Evolutionary conservation across 2,113 vertebrate genomes (phyloP).

Genomic region (Cynopterus brachyotis): DNA sequence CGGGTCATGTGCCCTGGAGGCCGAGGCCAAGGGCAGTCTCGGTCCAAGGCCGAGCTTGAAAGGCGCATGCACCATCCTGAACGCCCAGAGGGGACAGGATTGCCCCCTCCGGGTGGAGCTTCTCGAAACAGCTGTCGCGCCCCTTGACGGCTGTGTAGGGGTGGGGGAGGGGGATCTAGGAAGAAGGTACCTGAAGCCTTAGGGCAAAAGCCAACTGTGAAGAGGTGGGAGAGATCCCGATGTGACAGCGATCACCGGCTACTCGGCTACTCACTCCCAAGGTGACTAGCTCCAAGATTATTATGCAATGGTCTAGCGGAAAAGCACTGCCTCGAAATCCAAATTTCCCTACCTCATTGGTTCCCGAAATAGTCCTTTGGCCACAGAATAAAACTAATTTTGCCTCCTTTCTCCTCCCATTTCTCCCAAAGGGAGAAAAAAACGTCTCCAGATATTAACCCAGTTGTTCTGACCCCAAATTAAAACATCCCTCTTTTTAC

Average conservation of each 20-base stretch:
- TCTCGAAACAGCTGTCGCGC: background rate
- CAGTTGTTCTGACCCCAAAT: background rate
- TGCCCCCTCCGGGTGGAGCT: background rate
- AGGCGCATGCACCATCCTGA: background rate
- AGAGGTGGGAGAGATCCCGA: background rate
- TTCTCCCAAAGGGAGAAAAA: background rate
- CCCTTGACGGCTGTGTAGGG: background rate
- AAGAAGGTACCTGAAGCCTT: background rate
- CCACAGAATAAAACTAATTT: background rate
- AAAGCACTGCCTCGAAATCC: background rate
- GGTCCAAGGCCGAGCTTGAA: rapidly evolving
- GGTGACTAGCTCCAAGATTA: background rate
- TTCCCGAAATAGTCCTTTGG: background rate
- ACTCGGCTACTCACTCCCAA: background rate
- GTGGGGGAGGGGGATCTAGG: background rate
- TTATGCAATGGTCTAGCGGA: background rate
- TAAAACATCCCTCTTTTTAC: background rate
- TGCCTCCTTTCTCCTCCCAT: background rate
- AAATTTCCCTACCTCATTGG: background rate
- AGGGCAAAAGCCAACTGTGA: background rate
- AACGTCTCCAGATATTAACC: constrained; percentile 7
- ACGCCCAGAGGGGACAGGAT: background rate
- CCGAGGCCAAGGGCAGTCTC: background rate
- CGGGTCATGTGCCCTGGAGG: background rate
- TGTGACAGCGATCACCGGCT: background rate